Conservation (phyloP, 2,888 invertebrate species). For the Fissipunctia ypsillon region DNA sequence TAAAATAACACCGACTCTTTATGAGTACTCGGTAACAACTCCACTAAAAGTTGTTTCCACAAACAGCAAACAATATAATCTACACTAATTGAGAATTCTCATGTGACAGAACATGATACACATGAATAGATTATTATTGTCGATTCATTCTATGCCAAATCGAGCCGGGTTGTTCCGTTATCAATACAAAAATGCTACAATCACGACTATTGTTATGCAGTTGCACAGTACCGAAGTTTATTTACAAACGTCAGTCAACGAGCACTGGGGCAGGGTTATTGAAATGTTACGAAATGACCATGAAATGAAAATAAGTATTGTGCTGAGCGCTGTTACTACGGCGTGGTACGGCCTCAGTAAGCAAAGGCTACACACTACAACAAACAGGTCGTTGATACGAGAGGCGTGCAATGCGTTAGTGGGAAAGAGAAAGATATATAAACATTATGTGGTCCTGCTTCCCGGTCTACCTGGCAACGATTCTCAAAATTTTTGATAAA, state of each 20-base stretch:
- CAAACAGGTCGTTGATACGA: conserved; percentile 88
- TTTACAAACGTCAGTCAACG: conserved; percentile 76
- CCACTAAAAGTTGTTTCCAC: conserved; percentile 14
- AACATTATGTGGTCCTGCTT: conserved; percentile 81
- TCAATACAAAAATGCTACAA: conserved; percentile 61
- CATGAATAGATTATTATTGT: conserved; percentile 40
- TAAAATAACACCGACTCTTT: conserved; percentile 33
- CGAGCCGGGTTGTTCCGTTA: conserved; percentile 62
- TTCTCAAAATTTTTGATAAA: conserved; percentile 72
- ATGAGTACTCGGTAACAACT: conserved; percentile 33
- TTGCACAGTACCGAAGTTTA: conserved; percentile 71
- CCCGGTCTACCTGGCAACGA: conserved; percentile 69
- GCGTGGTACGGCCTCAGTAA: conserved; percentile 80
- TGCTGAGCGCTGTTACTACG: conserved; percentile 81
- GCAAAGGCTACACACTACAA: conserved; percentile 78
- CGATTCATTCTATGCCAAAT: conserved; percentile 58
- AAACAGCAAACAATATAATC: conserved; percentile 32
- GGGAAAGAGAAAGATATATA: conserved; percentile 81
- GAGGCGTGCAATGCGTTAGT: conserved; percentile 79
- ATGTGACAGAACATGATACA: conserved; percentile 47
- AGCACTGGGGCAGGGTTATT: conserved; percentile 77
- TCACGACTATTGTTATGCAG: conserved; percentile 69
- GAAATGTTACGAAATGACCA: conserved; percentile 87
- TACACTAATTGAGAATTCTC: conserved; percentile 49
- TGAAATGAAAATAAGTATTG: conserved; percentile 86